Percentiles rank a stretch among this genome's conserved stretches.
Evolutionary conservation across 2,888 invertebrate genomes (phyloP).

Genomic region (Arrhopalites spinosus): DNA sequence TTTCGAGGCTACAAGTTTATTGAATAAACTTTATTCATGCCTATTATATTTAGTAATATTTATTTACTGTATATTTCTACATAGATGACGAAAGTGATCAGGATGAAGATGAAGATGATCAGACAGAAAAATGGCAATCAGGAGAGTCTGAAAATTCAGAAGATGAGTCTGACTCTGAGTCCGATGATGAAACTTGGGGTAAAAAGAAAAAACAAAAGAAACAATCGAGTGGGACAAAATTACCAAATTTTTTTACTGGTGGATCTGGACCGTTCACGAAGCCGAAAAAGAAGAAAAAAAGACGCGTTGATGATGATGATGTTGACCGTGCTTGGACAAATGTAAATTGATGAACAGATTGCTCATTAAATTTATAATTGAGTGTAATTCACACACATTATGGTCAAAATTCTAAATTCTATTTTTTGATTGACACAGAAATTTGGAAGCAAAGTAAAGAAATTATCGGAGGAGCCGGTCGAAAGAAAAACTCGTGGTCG

Average conservation of each 20-base stretch:
- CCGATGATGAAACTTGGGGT: conserved; percentile 68
- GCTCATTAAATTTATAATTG: not conserved
- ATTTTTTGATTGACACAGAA: conserved; percentile 30
- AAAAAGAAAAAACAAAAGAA: conserved; percentile 62
- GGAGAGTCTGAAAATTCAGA: conserved; percentile 43
- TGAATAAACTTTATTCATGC: no score
- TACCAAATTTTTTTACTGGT: conserved; percentile 41
- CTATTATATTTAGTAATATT: not conserved
- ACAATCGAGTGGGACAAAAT: conserved; percentile 28
- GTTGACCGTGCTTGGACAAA: conserved; percentile 56
- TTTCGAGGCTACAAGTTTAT: no score
- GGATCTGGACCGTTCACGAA: conserved; percentile 44
- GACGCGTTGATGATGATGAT: conserved; percentile 57
- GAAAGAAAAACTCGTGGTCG: conserved; percentile 73
- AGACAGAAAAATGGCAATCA: conserved; percentile 57
- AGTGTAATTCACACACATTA: not conserved
- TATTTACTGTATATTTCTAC: no score
- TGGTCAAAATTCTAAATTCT: not conserved
- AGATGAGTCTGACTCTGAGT: conserved; percentile 66
- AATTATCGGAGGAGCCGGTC: conserved; percentile 57
- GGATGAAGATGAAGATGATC: conserved; percentile 58
- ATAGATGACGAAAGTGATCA: conserved; percentile 57
- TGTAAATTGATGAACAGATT: conserved; percentile 51
- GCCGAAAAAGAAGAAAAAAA: conserved; percentile 56
- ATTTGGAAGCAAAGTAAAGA: conserved; percentile 40